Percentiles rank a stretch among this genome's conserved stretches.
Conservation (phyloP, 2,113 vertebrate genomes). For the Lamprotornis superbus region DNA sequence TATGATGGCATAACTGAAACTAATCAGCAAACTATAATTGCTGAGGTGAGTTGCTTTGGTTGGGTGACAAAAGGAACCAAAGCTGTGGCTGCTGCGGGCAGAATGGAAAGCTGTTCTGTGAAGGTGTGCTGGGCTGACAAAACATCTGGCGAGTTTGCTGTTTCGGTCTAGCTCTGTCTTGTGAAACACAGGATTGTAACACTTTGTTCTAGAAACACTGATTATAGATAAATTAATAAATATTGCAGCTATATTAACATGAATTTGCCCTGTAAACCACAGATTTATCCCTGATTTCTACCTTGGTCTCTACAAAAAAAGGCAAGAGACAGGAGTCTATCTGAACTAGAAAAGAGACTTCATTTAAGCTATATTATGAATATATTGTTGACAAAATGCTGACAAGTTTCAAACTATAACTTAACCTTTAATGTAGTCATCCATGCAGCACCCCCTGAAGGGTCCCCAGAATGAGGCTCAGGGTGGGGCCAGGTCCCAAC, state of each 20-base stretch:
- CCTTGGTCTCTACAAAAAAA: background rate
- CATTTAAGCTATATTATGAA: background rate
- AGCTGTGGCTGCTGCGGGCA: background rate
- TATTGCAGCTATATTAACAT: background rate
- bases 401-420: background rate
- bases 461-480: background rate
- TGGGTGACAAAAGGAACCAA: background rate
- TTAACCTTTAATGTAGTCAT: background rate
- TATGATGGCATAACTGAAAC: background rate
- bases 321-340: background rate
- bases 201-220: background rate
- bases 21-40: slow-evolving; percentile 41
- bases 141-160: background rate
- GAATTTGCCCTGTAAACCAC: background rate
- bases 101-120: background rate
- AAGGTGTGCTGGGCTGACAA: background rate
- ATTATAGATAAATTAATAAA: background rate
- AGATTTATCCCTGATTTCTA: background rate
- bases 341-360: background rate
- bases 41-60: background rate
- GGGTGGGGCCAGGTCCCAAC: background rate
- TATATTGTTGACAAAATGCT: background rate
- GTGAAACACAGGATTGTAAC: background rate
- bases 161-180: background rate
- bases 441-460: background rate